Evolutionary conservation across 2,888 invertebrate genomes (phyloP), one percentile per base, ranked within the genome.

Genomic region (Myathropa florea): DNA sequence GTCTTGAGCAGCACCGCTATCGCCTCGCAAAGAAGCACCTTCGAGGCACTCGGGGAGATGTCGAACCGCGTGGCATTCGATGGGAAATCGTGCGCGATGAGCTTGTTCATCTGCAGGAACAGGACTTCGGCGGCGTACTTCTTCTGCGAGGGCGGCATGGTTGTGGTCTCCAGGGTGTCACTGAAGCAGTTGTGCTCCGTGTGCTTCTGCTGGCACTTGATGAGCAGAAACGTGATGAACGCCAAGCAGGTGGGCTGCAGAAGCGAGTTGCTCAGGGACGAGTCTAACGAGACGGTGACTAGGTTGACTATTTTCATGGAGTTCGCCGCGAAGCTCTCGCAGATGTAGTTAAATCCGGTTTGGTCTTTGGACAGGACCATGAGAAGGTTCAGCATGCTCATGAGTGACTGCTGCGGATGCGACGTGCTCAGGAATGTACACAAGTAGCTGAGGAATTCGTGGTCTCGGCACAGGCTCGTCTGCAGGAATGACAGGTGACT

Each of bases 401-500:
- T 89, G 26, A 10, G 76, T 23, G 59, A 89, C 46, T 83, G 83
- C 46, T 86, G 86, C 1, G 86, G 83, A 60, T 86, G 83, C 6
- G 75, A 76, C 10, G 87, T 83, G 63, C 76, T 71, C 18, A 87
- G 57, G 14, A 87, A 79, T 21, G 76, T 63, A 59, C 87, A 87
- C 18, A 87, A 71, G 18, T 67, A 80, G 10, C 60, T 79, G 18
- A 89, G 79, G 26, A 88, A 80, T n/a, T 87, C 88, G 21, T 89
- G 88, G 85, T 93, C 92, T 0, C 92, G 91, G n/a, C 91, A 91
- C 4, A 91, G 86, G 2, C 89, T 90, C 2, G 89, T 89, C 88
- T 91, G 89, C 10, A 92, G 82, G 21, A 90, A 90, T 2, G 78
- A 57, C 59, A 90, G 90, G 30, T 91, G 90, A 14, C 88, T 36